Conservation (phyloP, 2,888 invertebrate genomes). For the Tachina lurida region DNA sequence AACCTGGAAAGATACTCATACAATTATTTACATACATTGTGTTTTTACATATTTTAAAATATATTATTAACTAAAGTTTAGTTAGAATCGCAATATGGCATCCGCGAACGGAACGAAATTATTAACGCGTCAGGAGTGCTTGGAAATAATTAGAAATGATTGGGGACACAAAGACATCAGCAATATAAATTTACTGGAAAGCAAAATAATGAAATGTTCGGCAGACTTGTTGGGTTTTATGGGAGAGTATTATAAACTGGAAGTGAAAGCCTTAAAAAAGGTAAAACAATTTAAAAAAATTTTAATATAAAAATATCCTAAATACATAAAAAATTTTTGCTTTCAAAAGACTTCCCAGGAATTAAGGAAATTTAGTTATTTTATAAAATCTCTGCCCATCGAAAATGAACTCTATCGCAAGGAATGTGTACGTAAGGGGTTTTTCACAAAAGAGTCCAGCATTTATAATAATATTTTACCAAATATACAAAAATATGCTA, state of each 20-base stretch:
- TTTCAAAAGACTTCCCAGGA: background rate
- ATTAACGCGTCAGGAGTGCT: slow-evolving; percentile 74
- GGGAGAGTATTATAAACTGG: slow-evolving; percentile 80
- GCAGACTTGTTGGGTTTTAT: slow-evolving; percentile 78
- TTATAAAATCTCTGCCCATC: slow-evolving; percentile 78
- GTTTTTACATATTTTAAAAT: background rate
- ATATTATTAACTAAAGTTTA: slow-evolving; percentile 2
- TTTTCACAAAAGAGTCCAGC: slow-evolving; percentile 77
- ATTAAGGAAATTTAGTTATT: slow-evolving; percentile 73
- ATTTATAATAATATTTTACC: slow-evolving; percentile 77
- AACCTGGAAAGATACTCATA: no score
- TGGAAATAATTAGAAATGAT: slow-evolving; percentile 74
- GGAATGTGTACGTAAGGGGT: slow-evolving; percentile 77
- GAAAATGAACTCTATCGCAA: slow-evolving; percentile 75
- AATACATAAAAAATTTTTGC: background rate
- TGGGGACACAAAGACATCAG: slow-evolving; percentile 69
- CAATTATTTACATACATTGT: no score
- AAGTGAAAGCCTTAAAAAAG: slow-evolving; percentile 64
- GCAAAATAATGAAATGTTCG: slow-evolving; percentile 73
- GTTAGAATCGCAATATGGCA: slow-evolving; percentile 8
- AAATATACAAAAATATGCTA: slow-evolving; percentile 77
- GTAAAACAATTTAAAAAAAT: slow-evolving; percentile 24
- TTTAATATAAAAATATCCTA: background rate
- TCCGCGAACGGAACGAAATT: slow-evolving; percentile 1
- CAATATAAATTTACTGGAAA: slow-evolving; percentile 69